Evolutionary conservation across 2,888 invertebrate species (phyloP).

Genomic region (Asteroscopus sphinx): DNA sequence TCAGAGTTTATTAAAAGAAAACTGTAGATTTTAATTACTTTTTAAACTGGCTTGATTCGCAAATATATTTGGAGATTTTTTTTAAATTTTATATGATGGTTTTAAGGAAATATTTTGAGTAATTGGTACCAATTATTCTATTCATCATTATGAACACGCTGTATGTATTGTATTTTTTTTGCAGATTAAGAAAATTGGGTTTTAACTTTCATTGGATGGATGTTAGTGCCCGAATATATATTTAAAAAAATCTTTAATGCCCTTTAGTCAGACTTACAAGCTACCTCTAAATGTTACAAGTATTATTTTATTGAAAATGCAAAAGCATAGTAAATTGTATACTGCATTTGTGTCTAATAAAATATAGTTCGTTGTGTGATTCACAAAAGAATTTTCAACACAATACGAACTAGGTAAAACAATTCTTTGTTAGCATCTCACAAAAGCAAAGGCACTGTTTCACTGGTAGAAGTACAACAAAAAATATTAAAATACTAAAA

Average conservation of each 20-base stretch:
- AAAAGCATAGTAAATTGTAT: no score
- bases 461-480: conserved; percentile 19
- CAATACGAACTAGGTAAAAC: conserved; percentile 28
- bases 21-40: conserved; percentile 8
- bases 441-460: conserved; percentile 33
- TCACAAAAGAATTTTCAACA: conserved; percentile 17
- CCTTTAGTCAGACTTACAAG: no score
- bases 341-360: no score
- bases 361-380: no score
- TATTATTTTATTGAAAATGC: no score
- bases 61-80: not conserved
- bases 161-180: no score
- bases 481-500: conserved; percentile 37
- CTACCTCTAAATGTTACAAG: no score
- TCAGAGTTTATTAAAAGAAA: conserved; percentile 1
- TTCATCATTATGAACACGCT: no score
- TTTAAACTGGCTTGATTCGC: not conserved
- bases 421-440: conserved; percentile 23
- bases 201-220: no score
- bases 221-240: no score
- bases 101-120: not conserved
- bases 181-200: no score
- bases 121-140: not conserved
- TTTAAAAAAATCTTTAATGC: no score
- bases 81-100: not conserved